phyloP scores from a whole-genome alignment of 37 sponge, comb jelly and placozoan genomes.

The Oopsacas minuta region DNA sequence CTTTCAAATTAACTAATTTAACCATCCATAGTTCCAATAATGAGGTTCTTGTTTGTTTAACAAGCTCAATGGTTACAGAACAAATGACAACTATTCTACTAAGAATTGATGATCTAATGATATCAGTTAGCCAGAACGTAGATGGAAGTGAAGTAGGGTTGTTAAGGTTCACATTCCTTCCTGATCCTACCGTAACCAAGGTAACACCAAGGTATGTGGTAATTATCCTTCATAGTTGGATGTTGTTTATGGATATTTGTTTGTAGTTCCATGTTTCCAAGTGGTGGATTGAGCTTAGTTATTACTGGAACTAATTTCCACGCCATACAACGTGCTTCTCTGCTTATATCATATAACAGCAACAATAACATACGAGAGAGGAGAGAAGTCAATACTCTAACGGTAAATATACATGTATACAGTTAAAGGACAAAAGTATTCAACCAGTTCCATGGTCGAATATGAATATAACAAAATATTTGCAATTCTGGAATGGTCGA shows the following conservation, averaged over 20 bases:
- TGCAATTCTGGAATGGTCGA: too few species aligned
- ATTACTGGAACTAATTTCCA: neutral
- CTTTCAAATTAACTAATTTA: neutral
- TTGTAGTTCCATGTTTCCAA: neutral
- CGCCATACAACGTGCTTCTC: neutral
- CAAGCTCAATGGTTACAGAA: neutral
- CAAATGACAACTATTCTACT: neutral
- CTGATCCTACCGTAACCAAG: neutral
- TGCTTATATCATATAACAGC: neutral
- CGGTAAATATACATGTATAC: neutral
- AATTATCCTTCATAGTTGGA: neutral
- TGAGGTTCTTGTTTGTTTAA: neutral
- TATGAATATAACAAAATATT: too few species aligned
- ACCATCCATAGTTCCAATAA: neutral
- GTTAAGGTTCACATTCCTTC: slow-evolving; percentile 1
- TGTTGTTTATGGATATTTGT: neutral
- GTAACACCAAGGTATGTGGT: neutral
- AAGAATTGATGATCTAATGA: neutral
- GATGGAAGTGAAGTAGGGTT: neutral
- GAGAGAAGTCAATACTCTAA: neutral
- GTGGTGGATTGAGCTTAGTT: neutral
- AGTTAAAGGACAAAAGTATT: too few species aligned
- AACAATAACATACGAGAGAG: neutral
- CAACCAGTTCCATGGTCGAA: too few species aligned
- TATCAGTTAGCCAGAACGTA: neutral